Percentiles rank a stretch among this genome's conserved stretches.
phyloP scores from a whole-genome alignment of 1,140 invertebrate genomes.

The Panagrolaimus sp. region DNA sequence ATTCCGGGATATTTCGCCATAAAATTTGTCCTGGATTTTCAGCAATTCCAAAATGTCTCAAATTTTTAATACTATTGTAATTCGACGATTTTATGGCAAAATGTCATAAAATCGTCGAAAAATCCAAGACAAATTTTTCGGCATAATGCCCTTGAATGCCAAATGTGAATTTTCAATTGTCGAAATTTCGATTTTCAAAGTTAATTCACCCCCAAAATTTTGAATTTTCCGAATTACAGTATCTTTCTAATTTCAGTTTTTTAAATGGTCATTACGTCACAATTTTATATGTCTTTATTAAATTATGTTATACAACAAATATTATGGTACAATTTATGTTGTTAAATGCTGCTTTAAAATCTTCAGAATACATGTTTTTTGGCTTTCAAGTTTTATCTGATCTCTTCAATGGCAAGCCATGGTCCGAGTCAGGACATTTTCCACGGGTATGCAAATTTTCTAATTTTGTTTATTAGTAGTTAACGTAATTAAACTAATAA shows the following conservation, averaged over 20 bases:
- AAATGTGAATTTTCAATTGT: too few species aligned
- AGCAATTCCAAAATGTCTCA: too few species aligned
- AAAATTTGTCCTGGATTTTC: too few species aligned
- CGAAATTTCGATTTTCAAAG: too few species aligned
- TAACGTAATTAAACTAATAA: not conserved
- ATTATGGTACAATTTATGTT: conserved; percentile 94
- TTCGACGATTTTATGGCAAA: too few species aligned
- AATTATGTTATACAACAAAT: conserved; percentile 68
- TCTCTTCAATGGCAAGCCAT: conserved; percentile 60
- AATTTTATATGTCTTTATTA: conserved; percentile 62
- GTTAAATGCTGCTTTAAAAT: conserved; percentile 86
- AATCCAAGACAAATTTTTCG: conserved; percentile 17
- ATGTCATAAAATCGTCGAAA: too few species aligned
- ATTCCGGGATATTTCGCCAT: too few species aligned
- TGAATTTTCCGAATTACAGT: not conserved
- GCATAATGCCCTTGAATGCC: not conserved
- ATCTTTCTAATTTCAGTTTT: conserved; percentile 35
- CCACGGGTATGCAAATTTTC: conserved; percentile 61
- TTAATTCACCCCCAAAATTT: too few species aligned
- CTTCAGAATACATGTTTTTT: conserved; percentile 80
- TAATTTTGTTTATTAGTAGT: conserved; percentile 47
- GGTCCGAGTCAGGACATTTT: conserved; percentile 61
- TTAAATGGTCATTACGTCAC: conserved; percentile 63
- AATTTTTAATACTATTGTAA: too few species aligned
- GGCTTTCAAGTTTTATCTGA: conserved; percentile 72